Evolutionary conservation across 2,888 invertebrate species (phyloP).

Genomic region (Torymus texanus): DNA sequence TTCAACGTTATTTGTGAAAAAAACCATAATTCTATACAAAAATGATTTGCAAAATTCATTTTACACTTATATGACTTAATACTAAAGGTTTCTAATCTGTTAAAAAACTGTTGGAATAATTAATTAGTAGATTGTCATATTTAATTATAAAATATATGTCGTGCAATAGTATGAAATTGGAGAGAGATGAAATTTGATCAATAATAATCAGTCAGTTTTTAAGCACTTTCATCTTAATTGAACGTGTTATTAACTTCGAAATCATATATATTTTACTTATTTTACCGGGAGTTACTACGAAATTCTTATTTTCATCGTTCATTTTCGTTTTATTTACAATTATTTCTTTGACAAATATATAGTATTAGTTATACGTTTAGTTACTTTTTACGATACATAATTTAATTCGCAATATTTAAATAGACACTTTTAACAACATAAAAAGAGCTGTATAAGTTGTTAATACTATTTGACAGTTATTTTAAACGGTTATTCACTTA

Average conservation of each 20-base stretch:
- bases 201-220: slow-evolving; percentile 40
- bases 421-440: slow-evolving; percentile 2
- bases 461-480: neutral
- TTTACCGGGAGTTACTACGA: neutral
- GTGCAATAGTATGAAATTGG: neutral
- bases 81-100: too few species aligned
- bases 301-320: neutral
- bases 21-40: too few species aligned
- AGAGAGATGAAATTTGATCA: slow-evolving; percentile 14
- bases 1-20: too few species aligned
- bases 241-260: slow-evolving; percentile 22
- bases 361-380: neutral
- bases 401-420: slow-evolving; percentile 7
- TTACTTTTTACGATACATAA: neutral
- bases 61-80: too few species aligned
- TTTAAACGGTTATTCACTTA: too few species aligned
- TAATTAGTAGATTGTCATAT: too few species aligned
- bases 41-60: too few species aligned
- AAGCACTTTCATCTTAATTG: slow-evolving; percentile 41
- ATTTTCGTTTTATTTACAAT: slow-evolving; percentile 24
- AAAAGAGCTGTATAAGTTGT: slow-evolving; percentile 28
- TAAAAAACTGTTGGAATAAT: too few species aligned
- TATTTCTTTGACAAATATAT: slow-evolving; percentile 9
- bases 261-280: neutral
- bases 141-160: too few species aligned